Evolutionary conservation across 2,113 vertebrate species (phyloP).

Genomic region (Odontophorus gujanensis): DNA sequence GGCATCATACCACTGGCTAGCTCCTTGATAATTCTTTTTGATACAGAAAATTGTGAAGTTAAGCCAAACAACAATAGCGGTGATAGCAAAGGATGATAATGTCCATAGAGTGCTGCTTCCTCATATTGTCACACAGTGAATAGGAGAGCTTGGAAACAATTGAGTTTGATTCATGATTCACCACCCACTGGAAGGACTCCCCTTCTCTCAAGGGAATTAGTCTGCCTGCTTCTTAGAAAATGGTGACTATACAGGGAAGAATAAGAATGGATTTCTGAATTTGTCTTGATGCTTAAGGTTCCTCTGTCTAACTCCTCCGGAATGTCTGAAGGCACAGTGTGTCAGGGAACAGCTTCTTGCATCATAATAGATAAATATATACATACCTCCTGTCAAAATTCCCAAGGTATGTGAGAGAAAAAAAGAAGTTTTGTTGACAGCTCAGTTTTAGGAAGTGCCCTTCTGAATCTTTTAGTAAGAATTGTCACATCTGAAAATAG

Average conservation of each 20-base stretch:
- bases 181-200: background rate
- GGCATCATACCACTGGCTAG: rapidly evolving
- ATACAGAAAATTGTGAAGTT: background rate
- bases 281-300: background rate
- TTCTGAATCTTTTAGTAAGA: background rate
- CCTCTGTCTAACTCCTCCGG: background rate
- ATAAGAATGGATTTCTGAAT: background rate
- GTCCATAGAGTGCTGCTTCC: background rate
- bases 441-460: background rate
- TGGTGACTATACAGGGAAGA: background rate
- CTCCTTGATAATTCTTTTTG: background rate
- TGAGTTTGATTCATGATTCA: background rate
- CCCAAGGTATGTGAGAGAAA: background rate
- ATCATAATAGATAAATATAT: background rate
- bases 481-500: background rate
- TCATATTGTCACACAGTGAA: background rate
- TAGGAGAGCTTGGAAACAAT: background rate
- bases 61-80: background rate
- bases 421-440: background rate
- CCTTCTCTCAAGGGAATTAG: background rate
- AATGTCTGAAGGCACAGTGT: rapidly evolving
- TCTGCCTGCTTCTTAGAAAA: background rate
- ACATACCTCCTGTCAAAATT: background rate
- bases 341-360: background rate
- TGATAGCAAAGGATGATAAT: background rate